Conservation (phyloP, 2,888 invertebrate genomes). For the Siphonodentalium dalli region DNA sequence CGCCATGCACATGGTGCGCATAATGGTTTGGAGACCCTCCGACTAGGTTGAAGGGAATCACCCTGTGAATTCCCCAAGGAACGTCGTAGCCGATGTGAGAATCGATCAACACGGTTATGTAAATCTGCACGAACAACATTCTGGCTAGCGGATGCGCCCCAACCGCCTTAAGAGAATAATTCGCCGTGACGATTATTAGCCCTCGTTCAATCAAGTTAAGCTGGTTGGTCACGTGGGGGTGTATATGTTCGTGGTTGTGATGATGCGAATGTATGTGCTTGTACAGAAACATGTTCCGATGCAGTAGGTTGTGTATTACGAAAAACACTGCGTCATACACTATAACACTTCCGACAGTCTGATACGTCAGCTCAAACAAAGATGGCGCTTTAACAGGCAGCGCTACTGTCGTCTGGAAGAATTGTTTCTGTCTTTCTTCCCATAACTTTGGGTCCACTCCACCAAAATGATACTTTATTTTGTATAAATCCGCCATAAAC, state of each 20-base stretch:
- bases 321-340: conserved; percentile 52
- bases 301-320: conserved; percentile 42
- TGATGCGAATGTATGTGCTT: conserved; percentile 49
- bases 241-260: conserved; percentile 48
- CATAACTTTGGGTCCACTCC: conserved; percentile 42
- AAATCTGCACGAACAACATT: conserved; percentile 48
- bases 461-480: conserved; percentile 47
- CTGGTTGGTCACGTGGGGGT: conserved; percentile 52
- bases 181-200: conserved; percentile 47
- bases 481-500: conserved; percentile 47
- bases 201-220: conserved; percentile 47
- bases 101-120: conserved; percentile 46
- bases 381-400: conserved; percentile 43
- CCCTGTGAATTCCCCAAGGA: conserved; percentile 50
- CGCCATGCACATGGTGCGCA: conserved; percentile 47
- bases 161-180: conserved; percentile 45
- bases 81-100: conserved; percentile 56
- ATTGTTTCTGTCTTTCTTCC: conserved; percentile 29
- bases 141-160: conserved; percentile 52
- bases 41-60: conserved; percentile 45
- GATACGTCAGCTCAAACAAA: conserved; percentile 30
- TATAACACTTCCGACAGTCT: conserved; percentile 41
- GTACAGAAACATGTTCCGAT: conserved; percentile 47
- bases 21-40: conserved; percentile 49
- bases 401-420: conserved; percentile 47